Evolutionary conservation across 1,140 invertebrate genomes (phyloP).

Genomic region (Diprion similis): DNA sequence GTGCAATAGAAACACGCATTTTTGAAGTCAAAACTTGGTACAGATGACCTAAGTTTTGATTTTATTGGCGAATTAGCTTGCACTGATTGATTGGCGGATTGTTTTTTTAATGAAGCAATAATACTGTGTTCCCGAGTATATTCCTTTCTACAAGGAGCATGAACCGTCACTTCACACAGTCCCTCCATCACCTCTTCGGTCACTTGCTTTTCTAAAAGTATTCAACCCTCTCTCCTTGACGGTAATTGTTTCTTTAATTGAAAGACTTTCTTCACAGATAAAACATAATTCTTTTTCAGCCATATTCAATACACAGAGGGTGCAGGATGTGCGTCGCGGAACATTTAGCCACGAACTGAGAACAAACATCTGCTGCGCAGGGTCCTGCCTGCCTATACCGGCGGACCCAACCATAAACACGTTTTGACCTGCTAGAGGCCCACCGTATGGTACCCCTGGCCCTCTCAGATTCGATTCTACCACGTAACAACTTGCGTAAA

Average conservation of each 20-base stretch:
- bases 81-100: background rate
- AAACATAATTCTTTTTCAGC: background rate
- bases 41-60: background rate
- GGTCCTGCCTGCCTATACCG: background rate
- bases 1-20: background rate
- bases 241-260: background rate
- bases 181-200: background rate
- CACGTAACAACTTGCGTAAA: too few species aligned
- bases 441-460: too few species aligned
- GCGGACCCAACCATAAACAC: background rate
- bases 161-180: background rate
- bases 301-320: background rate
- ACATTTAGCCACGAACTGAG: background rate
- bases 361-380: background rate
- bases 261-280: background rate
- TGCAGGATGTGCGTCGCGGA: background rate
- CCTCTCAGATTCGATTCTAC: too few species aligned
- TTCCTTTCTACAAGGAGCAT: background rate
- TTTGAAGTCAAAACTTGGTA: background rate
- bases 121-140: background rate
- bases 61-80: background rate
- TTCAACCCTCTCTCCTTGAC: background rate
- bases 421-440: background rate
- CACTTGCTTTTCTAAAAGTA: background rate
- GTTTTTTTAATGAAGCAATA: background rate